Evolutionary conservation across 2,888 invertebrate genomes (phyloP).

Genomic region (Tipula unca): DNA sequence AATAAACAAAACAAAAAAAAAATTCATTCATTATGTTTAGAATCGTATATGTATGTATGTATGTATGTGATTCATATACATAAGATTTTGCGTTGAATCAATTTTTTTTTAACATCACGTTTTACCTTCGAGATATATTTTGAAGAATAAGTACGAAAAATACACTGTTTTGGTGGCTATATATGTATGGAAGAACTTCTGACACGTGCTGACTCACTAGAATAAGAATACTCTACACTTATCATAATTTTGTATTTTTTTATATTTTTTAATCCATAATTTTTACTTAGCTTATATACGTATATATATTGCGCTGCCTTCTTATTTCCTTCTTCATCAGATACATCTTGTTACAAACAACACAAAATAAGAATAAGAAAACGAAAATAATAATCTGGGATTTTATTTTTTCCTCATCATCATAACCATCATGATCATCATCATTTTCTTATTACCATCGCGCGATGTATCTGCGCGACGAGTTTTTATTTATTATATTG

Average conservation of each 20-base stretch:
- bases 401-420: not conserved
- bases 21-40: slow-evolving; percentile 14
- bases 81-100: not conserved
- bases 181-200: not conserved
- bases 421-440: not conserved
- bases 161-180: not conserved
- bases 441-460: not conserved
- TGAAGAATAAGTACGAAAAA: not conserved
- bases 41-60: not conserved
- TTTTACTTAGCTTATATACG: not conserved
- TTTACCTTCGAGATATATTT: not conserved
- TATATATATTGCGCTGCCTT: not conserved
- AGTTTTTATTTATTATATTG: not conserved
- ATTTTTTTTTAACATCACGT: not conserved
- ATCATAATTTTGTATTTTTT: not conserved
- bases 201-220: slow-evolving; percentile 8
- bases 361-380: not conserved
- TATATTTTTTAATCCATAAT: not conserved
- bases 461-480: not conserved
- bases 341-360: slow-evolving; percentile 1
- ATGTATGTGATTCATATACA: not conserved
- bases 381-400: slow-evolving; percentile 4
- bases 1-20: not conserved
- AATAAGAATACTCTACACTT: not conserved
- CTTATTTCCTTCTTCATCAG: slow-evolving; percentile 8